Evolutionary conservation across 2,888 invertebrate species (phyloP), one percentile per base, ranked within the genome.

Genomic region (Protodeltote pygarga): DNA sequence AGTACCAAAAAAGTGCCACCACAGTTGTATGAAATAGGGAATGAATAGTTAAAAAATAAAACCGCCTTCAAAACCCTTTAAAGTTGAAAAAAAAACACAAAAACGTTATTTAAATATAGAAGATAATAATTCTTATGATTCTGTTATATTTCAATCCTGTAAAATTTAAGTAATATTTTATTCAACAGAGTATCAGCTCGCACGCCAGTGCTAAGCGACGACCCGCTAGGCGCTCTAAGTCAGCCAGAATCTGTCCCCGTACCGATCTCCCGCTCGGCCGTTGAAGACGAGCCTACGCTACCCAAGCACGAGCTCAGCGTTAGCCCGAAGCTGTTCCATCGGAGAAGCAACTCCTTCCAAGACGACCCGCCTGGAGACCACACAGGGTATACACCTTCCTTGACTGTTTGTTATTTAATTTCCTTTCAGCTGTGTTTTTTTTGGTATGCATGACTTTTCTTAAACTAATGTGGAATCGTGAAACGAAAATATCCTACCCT

Each of bases 191-290:
- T 94, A 32, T 95, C 96, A 0, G 95, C 95, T 20, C 93, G 97
- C 44, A 97, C 97, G 2, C 96, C 97, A 0, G 97, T 98, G 0
- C 96, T 98, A 0, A 95, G 97, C 75, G 97, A 98, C 83, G 98
- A 98, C 89, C 98, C 98, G 0, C 89, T 98, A 13, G 98, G 98
- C 3, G 97, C 98, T 3, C 91, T 98, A 1, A 84, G 93, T 44
- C 89, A 87, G 34, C 39, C 60, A 0, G 47, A 27, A n/a, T n/a
- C n/a, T 0, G 10, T 6, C 34, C 5, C 39, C 0, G 24, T 70
- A 5, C 41, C 73, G 5, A n/a, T n/a, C n/a, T n/a, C 60, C 73
- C 15, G 61, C 51, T 40, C 72, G 68, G 13, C 60, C 69, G 9
- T 52, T 65, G 37, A 59, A 6, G 68, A 73, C 37, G 73, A 76